Percentiles rank a stretch among this genome's conserved stretches.
Conservation (phyloP, 2,113 vertebrate genomes). For the Myanophis thanlyinensis region DNA sequence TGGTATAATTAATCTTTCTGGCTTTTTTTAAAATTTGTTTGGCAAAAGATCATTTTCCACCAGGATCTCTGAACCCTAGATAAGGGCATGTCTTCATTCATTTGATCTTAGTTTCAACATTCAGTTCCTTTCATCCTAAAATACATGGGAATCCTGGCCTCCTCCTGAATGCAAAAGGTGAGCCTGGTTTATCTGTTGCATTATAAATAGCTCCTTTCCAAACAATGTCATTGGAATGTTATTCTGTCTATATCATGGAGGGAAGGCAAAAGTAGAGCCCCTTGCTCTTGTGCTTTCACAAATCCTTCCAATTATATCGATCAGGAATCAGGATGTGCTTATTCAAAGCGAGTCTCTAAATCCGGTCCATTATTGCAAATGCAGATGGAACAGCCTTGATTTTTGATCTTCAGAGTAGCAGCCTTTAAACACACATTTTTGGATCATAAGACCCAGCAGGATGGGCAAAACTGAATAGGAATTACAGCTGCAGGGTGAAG, state of each 20-base stretch:
- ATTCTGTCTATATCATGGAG: constrained; percentile 27
- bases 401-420: background rate
- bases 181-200: constrained; percentile 39
- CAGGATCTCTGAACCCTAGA: constrained; percentile 42
- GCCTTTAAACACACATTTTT: background rate
- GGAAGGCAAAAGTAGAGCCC: constrained; percentile 13
- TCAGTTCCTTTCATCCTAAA: constrained; percentile 42
- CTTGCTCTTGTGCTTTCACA: background rate
- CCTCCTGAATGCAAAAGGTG: constrained; percentile 52
- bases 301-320: background rate
- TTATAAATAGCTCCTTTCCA: constrained; percentile 66
- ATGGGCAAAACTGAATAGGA: background rate
- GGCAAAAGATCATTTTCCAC: constrained; percentile 41
- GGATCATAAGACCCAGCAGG: background rate
- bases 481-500: constrained; percentile 1
- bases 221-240: constrained; percentile 36
- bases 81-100: constrained; percentile 45
- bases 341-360: background rate
- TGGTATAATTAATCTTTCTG: constrained; percentile 45
- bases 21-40: constrained; percentile 33
- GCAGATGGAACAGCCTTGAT: background rate
- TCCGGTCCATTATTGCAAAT: background rate
- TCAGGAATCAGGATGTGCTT: background rate
- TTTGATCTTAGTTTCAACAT: constrained; percentile 38
- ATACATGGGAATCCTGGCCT: constrained; percentile 50